Percentiles rank a stretch among this genome's conserved stretches.
Evolutionary conservation across 2,888 invertebrate genomes (phyloP).

Genomic region (Chironomus tentans): DNA sequence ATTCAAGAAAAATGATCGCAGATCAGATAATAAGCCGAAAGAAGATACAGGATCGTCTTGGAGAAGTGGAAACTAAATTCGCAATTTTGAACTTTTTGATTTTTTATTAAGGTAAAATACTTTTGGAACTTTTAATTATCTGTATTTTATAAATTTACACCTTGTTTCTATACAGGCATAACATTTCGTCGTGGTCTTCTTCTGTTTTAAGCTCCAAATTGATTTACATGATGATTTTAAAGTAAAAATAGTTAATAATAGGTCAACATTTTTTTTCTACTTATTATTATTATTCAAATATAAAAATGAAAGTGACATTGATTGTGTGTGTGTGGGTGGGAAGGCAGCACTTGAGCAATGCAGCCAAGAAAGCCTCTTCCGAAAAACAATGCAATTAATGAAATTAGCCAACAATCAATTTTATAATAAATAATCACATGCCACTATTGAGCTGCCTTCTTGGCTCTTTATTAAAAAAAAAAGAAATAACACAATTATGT

Average conservation of each 20-base stretch:
- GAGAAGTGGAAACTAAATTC: background rate
- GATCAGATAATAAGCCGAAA: background rate
- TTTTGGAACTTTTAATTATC: too few species aligned
- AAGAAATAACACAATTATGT: background rate
- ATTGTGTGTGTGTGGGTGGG: background rate
- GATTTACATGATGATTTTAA: background rate
- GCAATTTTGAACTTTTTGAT: too few species aligned
- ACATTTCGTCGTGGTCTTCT: too few species aligned
- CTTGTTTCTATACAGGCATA: background rate
- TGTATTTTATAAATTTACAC: background rate
- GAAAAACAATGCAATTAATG: background rate
- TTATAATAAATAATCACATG: background rate
- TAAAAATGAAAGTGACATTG: background rate
- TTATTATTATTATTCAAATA: too few species aligned
- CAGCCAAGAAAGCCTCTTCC: background rate
- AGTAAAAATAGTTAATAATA: background rate
- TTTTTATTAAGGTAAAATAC: too few species aligned
- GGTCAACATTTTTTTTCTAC: background rate
- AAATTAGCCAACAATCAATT: background rate
- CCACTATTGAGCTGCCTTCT: background rate
- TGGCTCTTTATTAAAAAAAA: background rate
- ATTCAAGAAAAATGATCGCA: background rate
- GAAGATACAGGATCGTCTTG: conserved; percentile 10
- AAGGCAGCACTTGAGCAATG: background rate
- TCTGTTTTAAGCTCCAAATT: too few species aligned